Evolutionary conservation across 2,797 vertebrate species (phyloP).

Genomic region (Furcifer pardalis): DNA sequence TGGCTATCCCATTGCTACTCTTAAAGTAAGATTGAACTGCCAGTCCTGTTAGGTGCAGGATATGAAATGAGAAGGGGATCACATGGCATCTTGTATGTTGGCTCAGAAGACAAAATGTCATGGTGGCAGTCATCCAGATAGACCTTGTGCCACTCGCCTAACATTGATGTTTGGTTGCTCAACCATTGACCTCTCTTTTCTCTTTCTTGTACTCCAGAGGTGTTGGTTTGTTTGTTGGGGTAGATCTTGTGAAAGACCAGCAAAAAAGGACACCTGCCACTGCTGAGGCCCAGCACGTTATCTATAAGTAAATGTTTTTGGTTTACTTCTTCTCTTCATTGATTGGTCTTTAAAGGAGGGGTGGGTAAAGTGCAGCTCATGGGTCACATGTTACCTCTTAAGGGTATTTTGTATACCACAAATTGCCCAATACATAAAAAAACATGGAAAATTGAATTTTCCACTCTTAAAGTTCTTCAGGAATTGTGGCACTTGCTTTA

Average conservation of each 20-base stretch:
- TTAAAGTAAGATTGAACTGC: not conserved
- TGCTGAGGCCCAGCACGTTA: conserved; percentile 92
- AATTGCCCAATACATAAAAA: no score
- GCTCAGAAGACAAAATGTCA: not conserved
- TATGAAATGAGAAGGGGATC: not conserved
- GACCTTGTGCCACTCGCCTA: not conserved
- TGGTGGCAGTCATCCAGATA: no score
- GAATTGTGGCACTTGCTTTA: no score
- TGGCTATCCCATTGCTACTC: not conserved
- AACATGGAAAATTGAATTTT: no score
- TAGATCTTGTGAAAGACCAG: conserved; percentile 90
- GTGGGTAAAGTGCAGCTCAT: no score
- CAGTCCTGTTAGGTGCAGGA: not conserved
- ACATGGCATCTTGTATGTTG: not conserved
- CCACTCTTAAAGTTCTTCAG: no score
- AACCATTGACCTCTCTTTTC: not conserved
- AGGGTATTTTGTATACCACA: no score
- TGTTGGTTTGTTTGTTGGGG: conserved; percentile 89
- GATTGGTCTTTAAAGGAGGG: not conserved
- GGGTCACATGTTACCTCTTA: no score
- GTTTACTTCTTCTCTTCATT: not conserved
- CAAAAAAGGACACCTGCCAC: conserved; percentile 88
- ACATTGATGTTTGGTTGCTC: not conserved
- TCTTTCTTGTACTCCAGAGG: conserved; percentile 78
- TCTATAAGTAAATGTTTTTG: conserved; percentile 84